Evolutionary conservation across 2,797 vertebrate genomes (phyloP).

Genomic region (Halcyon smyrnensis): DNA sequence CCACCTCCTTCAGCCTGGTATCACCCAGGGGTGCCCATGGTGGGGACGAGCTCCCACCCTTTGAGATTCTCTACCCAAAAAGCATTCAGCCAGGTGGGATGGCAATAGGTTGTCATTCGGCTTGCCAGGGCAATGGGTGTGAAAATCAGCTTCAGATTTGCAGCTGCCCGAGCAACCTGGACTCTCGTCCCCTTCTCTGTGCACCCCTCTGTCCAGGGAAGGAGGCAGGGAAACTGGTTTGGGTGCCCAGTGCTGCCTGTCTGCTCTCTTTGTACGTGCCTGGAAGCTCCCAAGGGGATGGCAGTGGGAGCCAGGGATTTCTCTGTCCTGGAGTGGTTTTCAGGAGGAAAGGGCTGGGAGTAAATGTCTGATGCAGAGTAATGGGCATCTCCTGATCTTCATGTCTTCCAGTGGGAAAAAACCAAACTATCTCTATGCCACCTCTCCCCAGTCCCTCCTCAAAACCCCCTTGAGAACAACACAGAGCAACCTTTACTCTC

Average conservation of each 20-base stretch:
- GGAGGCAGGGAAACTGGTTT: neutral
- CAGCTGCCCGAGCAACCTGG: neutral
- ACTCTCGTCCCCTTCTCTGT: neutral
- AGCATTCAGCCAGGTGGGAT: neutral
- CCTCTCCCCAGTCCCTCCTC: accelerated
- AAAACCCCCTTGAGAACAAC: neutral
- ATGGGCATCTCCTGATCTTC: neutral
- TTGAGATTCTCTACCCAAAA: neutral
- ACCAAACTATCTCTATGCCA: neutral
- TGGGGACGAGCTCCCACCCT: neutral
- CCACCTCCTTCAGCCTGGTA: neutral
- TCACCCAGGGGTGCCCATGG: neutral
- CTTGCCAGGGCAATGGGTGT: neutral
- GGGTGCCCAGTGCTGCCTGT: neutral
- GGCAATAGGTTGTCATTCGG: neutral
- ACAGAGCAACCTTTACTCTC: neutral
- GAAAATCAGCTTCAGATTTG: neutral
- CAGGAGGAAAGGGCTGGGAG: neutral
- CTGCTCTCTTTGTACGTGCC: neutral
- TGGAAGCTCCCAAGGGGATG: neutral
- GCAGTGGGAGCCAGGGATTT: neutral
- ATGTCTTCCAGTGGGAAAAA: neutral
- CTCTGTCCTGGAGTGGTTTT: neutral
- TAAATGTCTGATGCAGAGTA: neutral
- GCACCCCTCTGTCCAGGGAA: neutral